phyloP scores from a whole-genome alignment of 2,797 vertebrate genomes.

The Heliangelus exortis region DNA sequence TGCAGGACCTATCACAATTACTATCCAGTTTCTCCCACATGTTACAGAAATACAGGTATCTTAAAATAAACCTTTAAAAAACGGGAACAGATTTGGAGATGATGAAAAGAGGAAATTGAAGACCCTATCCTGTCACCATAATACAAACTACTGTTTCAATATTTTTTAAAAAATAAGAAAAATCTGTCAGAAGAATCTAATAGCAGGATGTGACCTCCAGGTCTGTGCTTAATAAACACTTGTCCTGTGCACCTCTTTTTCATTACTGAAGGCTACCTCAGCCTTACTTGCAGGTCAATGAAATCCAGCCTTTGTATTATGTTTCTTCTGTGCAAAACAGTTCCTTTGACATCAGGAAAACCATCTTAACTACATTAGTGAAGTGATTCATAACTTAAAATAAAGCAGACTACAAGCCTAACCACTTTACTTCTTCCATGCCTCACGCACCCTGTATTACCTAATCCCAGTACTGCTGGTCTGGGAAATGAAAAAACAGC shows the following conservation, averaged over 20 bases:
- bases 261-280: background rate
- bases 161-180: background rate
- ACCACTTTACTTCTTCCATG: background rate
- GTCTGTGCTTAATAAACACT: background rate
- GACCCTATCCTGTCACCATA: background rate
- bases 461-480: background rate
- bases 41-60: background rate
- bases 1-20: background rate
- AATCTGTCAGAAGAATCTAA: background rate
- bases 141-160: background rate
- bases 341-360: background rate
- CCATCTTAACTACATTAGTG: background rate
- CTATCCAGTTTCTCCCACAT: background rate
- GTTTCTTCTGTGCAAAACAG: background rate
- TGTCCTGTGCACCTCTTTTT: background rate
- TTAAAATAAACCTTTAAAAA: background rate
- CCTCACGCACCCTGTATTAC: background rate
- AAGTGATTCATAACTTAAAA: slow-evolving; percentile 32
- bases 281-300: background rate
- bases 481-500: background rate
- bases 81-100: background rate
- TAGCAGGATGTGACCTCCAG: background rate
- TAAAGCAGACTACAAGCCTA: background rate
- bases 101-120: background rate
- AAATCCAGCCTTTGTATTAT: background rate